Percentiles rank a stretch among this genome's conserved stretches.
phyloP scores from a whole-genome alignment of 2,113 vertebrate species.

The Mesembrinibis cayennensis region DNA sequence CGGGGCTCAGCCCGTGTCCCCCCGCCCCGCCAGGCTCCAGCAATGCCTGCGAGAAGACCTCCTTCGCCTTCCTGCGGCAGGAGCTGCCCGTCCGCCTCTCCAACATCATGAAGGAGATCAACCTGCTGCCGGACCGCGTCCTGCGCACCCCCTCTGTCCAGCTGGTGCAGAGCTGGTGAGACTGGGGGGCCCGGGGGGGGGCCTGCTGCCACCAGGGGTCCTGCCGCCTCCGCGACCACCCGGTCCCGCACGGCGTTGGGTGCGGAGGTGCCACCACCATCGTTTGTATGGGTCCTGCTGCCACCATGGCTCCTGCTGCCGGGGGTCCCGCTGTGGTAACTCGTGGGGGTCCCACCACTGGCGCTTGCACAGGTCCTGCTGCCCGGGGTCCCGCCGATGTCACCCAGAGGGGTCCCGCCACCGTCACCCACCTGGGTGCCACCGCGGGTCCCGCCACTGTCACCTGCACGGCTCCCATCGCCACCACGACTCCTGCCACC shows the following conservation, averaged over 20 bases:
- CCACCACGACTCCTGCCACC: too few relatives aligned
- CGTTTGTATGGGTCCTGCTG: neutral
- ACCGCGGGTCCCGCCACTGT: fast-evolving
- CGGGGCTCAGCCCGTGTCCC: neutral
- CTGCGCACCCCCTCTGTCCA: slow-evolving; percentile 88
- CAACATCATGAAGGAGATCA: slow-evolving; percentile 99
- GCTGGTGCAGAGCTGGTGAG: slow-evolving; percentile 92
- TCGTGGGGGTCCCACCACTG: neutral
- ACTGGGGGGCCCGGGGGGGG: too few relatives aligned
- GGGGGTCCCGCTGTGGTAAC: neutral
- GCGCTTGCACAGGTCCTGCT: neutral
- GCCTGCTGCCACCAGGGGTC: fast-evolving
- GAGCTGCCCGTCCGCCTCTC: slow-evolving; percentile 92
- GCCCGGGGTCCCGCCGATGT: neutral
- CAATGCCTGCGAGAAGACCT: slow-evolving; percentile 95
- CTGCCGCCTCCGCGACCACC: fast-evolving
- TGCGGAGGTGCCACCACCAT: neutral
- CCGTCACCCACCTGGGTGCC: too few relatives aligned
- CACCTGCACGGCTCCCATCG: fast-evolving
- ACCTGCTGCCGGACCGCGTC: slow-evolving; percentile 86
- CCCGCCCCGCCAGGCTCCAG: slow-evolving; percentile 76
- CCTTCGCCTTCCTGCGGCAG: slow-evolving; percentile 90
- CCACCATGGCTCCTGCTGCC: fast-evolving
- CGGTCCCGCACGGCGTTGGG: fast-evolving
- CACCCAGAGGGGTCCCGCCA: fast-evolving